Base-by-base conservation (phyloP, 2,797 vertebrate species). In the Knipowitschia caucasica region DNA sequence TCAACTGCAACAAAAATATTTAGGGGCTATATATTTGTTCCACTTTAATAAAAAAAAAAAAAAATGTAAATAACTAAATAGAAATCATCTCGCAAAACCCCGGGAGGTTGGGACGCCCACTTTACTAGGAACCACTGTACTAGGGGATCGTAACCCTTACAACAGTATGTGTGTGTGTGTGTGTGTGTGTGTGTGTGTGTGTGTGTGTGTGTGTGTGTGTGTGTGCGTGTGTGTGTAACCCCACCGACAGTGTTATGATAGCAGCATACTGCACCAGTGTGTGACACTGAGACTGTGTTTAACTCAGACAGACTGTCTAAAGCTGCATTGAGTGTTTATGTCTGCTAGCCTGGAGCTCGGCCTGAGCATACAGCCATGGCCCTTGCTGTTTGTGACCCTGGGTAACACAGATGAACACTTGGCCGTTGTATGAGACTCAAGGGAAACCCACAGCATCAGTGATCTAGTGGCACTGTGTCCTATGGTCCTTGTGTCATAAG, bases 401-500 rank as follows among this genome's bases (percentile, higher is more conserved):
- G 71, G 64, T 70, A 62, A 71, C 62, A 50, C 67, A 50, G 49
- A 27, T 51, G 58, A 63, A 72, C 64, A 70, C 62, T 73, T 69
- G 70, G 29, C 50, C 68, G 71, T 52, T 50, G 61, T 67, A 53
- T 57, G 56, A 77, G 59, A 73, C 53, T 71, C 66, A 65, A 68
- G 64, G 35, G 47, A 71, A 80, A 85, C 73, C 78, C 86, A 66
- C 77, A 64, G 71, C 54, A 69, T 67, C 77, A 63, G 70, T 61
- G 56, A 3, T n/a, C 65, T 67, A 56, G 56, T 52, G 57, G 51
- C 51, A 31, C 52, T n/a, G 10, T 62, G 30, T 39, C 65, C 67
- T 61, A 67, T 62, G 60, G 53, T 72, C 64, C 45, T 59, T 15
- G 26, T n/a, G n/a, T n/a, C n/a, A n/a, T n/a, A n/a, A n/a, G n/a